Base-by-base conservation (phyloP, 1,140 invertebrate genomes). In the Calliopsis andreniformis region DNA sequence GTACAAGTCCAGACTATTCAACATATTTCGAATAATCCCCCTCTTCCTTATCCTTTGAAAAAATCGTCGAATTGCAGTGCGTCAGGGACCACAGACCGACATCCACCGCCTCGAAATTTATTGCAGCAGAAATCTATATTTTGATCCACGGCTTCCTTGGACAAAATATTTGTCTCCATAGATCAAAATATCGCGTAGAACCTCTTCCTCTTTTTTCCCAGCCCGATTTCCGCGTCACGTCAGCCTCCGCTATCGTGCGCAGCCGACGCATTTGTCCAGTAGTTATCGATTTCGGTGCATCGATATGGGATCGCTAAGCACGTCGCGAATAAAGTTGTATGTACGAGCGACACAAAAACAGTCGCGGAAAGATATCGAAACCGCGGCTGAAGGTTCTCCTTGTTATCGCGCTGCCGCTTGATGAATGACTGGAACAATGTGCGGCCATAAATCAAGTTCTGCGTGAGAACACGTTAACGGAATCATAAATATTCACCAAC, bases 401-500 rank as follows among this genome's bases (percentile, higher is more conserved):
- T 45, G 43, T 64, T 72, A 64, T 72, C 70, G 59, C 47, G 25
- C n/a, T 43, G 25, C n/a, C 20, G 23, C 59, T 72, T 72, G 70
- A 72, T 64, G 70, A 64, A 72, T 42, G 70, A 72, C 59, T 23
- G n/a, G 58, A 23, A 53, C 70, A 72, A 72, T 51, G 47, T 59
- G 23, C 3, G 30, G 18, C 30, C 70, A 53, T 72, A 72, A 72
- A 72, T 72, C 70, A 72, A 53, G 32, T 64, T 42, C 47, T 39
- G 47, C 70, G 61, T 39, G 47, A n/a, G n/a, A 72, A 63, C 70
- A 51, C 47, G 70, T 72, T 64, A 64, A 53, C 47, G 45, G 61
- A 53, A 64, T 72, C 70, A 72, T 72, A 72, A 72, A 72, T 72
- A 72, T 72, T 72, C 70, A 71, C 23, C n/a, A 14, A 8, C 20